Conservation (phyloP, 2,113 vertebrate genomes). For the Malurus alboscapulatus region DNA sequence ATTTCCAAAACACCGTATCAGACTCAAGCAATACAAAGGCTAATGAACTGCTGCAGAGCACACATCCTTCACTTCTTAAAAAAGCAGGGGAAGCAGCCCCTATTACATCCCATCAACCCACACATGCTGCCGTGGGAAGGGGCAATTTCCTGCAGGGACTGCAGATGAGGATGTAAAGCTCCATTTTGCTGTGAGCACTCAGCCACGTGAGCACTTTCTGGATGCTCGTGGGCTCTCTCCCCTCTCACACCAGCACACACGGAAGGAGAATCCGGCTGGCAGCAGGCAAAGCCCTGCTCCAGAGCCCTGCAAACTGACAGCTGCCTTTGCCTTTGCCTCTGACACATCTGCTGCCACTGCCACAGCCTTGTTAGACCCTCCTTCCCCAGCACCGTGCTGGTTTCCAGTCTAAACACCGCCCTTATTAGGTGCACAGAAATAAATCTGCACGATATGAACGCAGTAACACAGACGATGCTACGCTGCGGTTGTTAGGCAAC, state of each 20-base stretch:
- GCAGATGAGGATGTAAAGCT: not conserved
- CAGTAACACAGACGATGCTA: not conserved
- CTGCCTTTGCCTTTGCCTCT: not conserved
- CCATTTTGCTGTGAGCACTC: not conserved
- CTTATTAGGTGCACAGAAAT: not conserved
- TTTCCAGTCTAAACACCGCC: conserved; percentile 13
- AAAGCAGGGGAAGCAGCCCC: not conserved
- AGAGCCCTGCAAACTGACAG: not conserved
- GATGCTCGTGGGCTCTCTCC: fast-evolving
- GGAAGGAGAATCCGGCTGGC: not conserved
- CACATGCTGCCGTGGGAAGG: not conserved
- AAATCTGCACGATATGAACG: not conserved
- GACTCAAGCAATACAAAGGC: not conserved
- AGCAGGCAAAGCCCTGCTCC: not conserved
- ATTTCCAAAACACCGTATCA: not conserved
- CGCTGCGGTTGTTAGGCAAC: not conserved
- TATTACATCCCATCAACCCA: not conserved
- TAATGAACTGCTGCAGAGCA: not conserved
- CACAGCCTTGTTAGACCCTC: not conserved
- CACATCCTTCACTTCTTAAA: not conserved
- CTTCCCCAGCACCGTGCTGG: not conserved
- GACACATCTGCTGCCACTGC: fast-evolving
- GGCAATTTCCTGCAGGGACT: not conserved
- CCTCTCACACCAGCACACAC: not conserved
- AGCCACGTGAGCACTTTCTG: fast-evolving